Percentiles rank a stretch among this genome's conserved stretches.
phyloP scores from a whole-genome alignment of 2,797 vertebrate species.

The Masticophis lateralis region DNA sequence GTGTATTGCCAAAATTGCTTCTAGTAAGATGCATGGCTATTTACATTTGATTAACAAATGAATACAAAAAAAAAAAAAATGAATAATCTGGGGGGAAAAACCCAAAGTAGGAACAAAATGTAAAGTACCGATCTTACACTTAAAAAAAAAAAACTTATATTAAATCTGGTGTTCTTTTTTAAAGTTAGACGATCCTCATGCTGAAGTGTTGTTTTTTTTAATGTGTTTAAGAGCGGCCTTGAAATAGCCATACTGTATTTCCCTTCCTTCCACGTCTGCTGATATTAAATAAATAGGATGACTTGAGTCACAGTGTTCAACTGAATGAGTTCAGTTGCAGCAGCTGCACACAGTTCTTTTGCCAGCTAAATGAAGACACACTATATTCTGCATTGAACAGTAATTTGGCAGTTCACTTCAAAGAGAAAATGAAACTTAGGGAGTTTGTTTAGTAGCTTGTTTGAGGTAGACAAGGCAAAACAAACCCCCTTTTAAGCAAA shows the following conservation, averaged over 20 bases:
- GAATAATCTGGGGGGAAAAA: not conserved
- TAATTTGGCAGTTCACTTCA: slow-evolving; percentile 39
- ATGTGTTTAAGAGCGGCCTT: not conserved
- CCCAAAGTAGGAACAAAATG: not conserved
- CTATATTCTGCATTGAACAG: slow-evolving; percentile 23
- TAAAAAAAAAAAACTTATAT: not conserved
- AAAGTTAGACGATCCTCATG: not conserved
- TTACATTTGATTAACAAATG: not conserved
- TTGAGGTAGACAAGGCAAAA: slow-evolving; percentile 32
- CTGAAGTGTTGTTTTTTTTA: not conserved
- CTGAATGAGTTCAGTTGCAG: slow-evolving; percentile 11
- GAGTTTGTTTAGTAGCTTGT: slow-evolving; percentile 27
- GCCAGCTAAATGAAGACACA: slow-evolving; percentile 29
- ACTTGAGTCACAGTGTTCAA: slow-evolving; percentile 24
- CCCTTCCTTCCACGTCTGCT: slow-evolving; percentile 12
- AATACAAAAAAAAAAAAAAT: not conserved
- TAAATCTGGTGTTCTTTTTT: not conserved
- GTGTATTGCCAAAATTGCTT: not conserved
- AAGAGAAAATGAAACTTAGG: slow-evolving; percentile 35
- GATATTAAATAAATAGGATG: slow-evolving; percentile 33
- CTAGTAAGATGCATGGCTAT: not conserved
- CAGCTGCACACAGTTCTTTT: slow-evolving; percentile 13
- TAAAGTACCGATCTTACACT: not conserved
- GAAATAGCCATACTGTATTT: slow-evolving; percentile 6
- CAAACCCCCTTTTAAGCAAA: slow-evolving; percentile 14